Conservation (phyloP, 1,140 invertebrate genomes). For the Drosophila murphyi region DNA sequence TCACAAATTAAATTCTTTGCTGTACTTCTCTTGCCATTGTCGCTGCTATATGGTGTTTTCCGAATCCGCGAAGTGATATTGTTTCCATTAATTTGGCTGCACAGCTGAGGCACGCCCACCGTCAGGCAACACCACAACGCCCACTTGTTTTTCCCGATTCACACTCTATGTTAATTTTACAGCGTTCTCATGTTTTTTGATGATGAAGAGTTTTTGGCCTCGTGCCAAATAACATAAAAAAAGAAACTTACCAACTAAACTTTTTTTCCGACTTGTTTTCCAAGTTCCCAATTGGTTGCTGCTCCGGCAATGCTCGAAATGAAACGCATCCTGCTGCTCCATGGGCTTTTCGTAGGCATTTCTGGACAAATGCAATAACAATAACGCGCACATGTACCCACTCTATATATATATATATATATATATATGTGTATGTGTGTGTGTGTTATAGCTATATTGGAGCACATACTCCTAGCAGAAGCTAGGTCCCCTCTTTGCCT, state of each 20-base stretch:
- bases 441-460: conserved; percentile 26
- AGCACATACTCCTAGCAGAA: conserved; percentile 28
- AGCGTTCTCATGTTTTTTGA: conserved; percentile 72
- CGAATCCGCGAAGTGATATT: conserved; percentile 23
- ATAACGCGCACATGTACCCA: conserved; percentile 70
- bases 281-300: conserved; percentile 17
- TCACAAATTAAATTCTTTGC: neutral
- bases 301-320: conserved; percentile 37
- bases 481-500: conserved; percentile 21
- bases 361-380: conserved; percentile 75
- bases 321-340: conserved; percentile 60
- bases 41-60: neutral
- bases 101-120: conserved; percentile 20
- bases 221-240: conserved; percentile 44
- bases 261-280: conserved; percentile 5
- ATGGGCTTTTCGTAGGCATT: conserved; percentile 45
- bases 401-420: conserved; percentile 17
- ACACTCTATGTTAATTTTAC: conserved; percentile 72
- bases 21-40: neutral
- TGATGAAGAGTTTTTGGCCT: conserved; percentile 76
- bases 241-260: conserved; percentile 24
- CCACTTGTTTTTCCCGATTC: conserved; percentile 40
- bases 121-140: conserved; percentile 4
- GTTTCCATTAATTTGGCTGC: conserved; percentile 49
- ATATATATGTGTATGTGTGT: conserved; percentile 21